These are phyloP conservation scores for Parnassius mnemosyne DNA, from an alignment of 2,888 invertebrate genomes.

Conservation along the genomic window DNA sequence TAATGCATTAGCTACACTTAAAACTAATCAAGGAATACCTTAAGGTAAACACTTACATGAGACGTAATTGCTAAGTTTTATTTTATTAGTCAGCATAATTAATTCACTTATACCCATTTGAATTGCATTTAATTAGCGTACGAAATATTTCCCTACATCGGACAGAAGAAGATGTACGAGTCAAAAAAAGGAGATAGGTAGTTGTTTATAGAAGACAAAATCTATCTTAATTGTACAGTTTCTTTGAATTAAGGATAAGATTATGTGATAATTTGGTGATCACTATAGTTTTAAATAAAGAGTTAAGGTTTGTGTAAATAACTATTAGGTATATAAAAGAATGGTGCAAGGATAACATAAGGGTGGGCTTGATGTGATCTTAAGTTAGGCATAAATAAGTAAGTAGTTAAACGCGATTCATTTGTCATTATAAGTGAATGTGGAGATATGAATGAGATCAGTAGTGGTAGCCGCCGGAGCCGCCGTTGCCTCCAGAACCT, in stretches of 20 bases:
- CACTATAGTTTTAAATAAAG: background rate
- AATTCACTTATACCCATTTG: conserved; percentile 3
- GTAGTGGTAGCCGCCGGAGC: conserved; percentile 64
- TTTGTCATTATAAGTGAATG: conserved; percentile 37
- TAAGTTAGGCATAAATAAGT: conserved; percentile 19
- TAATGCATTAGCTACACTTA: conserved; percentile 15
- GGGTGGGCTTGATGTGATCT: conserved; percentile 12
- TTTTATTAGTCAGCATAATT: conserved; percentile 2
- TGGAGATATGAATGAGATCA: conserved; percentile 51
- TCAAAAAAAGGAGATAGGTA: background rate
- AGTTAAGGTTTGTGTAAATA: conserved; percentile 6
- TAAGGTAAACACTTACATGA: conserved; percentile 14
- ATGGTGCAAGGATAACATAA: conserved; percentile 14
- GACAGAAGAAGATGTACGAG: too few species aligned
- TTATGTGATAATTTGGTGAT: background rate
- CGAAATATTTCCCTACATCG: too few species aligned
- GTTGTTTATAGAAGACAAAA: background rate
- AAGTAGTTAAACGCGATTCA: conserved; percentile 35
- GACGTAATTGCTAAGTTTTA: background rate
- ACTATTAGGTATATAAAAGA: conserved; percentile 16
- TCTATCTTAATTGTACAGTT: background rate
- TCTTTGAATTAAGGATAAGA: background rate
- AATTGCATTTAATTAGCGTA: conserved; percentile 1
- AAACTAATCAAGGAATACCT: conserved; percentile 15
- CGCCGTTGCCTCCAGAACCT: conserved; percentile 39